phyloP scores from a whole-genome alignment of 2,797 vertebrate species.

The Aeoliscus strigatus region DNA sequence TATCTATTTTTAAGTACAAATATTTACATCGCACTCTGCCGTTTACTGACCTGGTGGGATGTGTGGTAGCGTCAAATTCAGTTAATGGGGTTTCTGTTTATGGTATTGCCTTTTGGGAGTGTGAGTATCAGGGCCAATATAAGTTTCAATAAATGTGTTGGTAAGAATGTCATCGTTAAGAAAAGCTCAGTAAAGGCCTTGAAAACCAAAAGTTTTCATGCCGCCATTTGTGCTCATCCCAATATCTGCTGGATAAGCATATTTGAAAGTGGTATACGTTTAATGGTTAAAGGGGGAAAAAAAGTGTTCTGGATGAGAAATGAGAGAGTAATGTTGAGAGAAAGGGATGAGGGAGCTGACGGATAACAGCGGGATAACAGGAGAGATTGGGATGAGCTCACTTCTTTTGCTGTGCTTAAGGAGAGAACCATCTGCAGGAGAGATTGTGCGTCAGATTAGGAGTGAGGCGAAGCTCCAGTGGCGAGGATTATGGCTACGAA shows the following conservation, averaged over 20 bases:
- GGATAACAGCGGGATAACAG: conserved; percentile 54
- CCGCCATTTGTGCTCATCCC: no score
- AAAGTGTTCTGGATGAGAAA: conserved; percentile 40
- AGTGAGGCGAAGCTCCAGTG: conserved; percentile 66
- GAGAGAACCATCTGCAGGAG: conserved; percentile 82
- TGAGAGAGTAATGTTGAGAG: conserved; percentile 42
- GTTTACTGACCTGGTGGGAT: no score
- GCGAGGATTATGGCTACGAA: conserved; percentile 70
- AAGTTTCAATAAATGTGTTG: no score
- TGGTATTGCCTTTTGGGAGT: no score
- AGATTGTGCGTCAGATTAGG: conserved; percentile 84
- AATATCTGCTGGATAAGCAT: background rate
- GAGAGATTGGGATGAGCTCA: conserved; percentile 71
- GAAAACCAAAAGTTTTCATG: no score
- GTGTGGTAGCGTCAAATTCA: no score
- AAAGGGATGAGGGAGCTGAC: conserved; percentile 46
- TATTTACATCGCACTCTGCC: no score
- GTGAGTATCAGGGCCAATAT: no score
- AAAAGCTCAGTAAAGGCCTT: no score
- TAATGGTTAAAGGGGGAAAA: conserved; percentile 18
- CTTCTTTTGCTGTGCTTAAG: conserved; percentile 82
- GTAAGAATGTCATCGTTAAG: no score
- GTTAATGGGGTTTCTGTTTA: no score
- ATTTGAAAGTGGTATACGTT: conserved; percentile 3
- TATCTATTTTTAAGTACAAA: no score